Base-by-base conservation (phyloP, 2,113 vertebrate species). In the Microcebus lehilahytsara region DNA sequence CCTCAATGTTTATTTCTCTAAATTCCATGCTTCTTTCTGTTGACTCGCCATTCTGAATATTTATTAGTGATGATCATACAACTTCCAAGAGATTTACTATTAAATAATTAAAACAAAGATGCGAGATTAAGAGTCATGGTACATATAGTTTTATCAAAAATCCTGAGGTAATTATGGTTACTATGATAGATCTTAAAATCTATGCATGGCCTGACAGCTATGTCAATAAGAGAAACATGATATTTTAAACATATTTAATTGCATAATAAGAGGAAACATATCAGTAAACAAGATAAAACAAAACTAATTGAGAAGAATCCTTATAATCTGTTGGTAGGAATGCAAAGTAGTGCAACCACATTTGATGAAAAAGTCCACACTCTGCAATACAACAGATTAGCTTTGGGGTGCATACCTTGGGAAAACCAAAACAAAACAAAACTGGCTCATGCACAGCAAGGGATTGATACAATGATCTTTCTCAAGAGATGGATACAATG, bases 71-170 rank as follows among this genome's bases (percentile, higher is more conserved):
- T 79, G n/a, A 11, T 78, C 42, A 97, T 83, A 83, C 16, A 94
- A 83, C 42, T 80, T 91, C 34, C 7, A 91, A 74, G 62, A 83
- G n/a, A 95, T 77, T 71, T 92, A 85, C 46, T 84, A 13, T 46
- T 87, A 87, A 92, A 66, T 93, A 95, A 96, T 85, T 94, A 77
- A 97, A 97, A 75, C 37, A 91, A 81, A 95, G 58, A 62, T 66
- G 62, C 86, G 64, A 42, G 30, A 80, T 92, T 62, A 96, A 85
- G 49, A 64, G 6, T 32, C 40, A 32, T n/a, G 64, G n/a, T 77
- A 56, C 6, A 25, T 58, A 37, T 1, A 74, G 25, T 78, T 85
- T 49, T 89, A 96, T 66, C 56, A 93, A 95, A 89, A 85, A 64
- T 87, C 64, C 67, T 60, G 22, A 51, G 30, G 87, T 81, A 79